A percentile compares a stretch with the other conserved stretches of the same genome.
These are phyloP conservation scores for Archaeoteleia sp. DNA, from an alignment of 2,888 invertebrate genomes.

Conservation along the genomic window DNA sequence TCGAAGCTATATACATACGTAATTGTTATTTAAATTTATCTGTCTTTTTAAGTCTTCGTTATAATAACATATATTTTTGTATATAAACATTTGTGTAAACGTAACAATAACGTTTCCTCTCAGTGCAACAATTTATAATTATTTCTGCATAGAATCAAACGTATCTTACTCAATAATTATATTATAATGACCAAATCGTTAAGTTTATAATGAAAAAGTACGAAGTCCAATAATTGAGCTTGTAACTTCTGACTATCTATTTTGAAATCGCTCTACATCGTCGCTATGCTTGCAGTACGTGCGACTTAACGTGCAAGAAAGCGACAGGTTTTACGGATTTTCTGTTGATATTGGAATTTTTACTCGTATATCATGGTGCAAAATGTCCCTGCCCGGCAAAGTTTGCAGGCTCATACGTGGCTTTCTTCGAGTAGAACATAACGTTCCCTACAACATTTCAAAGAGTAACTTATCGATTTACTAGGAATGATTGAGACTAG, in stretches of 20 bases:
- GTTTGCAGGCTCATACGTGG: conserved; percentile 53
- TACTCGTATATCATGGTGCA: conserved; percentile 50
- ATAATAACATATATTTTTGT: too few species aligned
- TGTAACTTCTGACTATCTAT: conserved; percentile 19
- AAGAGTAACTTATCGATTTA: conserved; percentile 26
- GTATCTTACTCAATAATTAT: too few species aligned
- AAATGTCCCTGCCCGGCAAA: conserved; percentile 49
- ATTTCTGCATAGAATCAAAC: too few species aligned
- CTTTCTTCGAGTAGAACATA: conserved; percentile 49
- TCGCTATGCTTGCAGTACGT: conserved; percentile 29
- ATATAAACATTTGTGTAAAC: too few species aligned
- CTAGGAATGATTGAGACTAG: background rate
- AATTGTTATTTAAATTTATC: too few species aligned
- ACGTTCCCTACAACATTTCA: conserved; percentile 49
- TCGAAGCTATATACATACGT: too few species aligned
- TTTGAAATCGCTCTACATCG: conserved; percentile 27
- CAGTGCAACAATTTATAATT: too few species aligned
- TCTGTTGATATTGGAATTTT: conserved; percentile 33
- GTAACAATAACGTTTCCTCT: too few species aligned
- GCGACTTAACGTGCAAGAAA: conserved; percentile 18
- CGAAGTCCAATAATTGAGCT: too few species aligned
- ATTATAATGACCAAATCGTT: too few species aligned
- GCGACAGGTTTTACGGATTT: conserved; percentile 14
- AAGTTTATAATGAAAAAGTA: too few species aligned
- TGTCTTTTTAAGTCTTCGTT: too few species aligned